Evolutionary conservation across 2,888 invertebrate genomes (phyloP), one percentile per base, ranked within the genome.

Genomic region (Cheilosia urbana): DNA sequence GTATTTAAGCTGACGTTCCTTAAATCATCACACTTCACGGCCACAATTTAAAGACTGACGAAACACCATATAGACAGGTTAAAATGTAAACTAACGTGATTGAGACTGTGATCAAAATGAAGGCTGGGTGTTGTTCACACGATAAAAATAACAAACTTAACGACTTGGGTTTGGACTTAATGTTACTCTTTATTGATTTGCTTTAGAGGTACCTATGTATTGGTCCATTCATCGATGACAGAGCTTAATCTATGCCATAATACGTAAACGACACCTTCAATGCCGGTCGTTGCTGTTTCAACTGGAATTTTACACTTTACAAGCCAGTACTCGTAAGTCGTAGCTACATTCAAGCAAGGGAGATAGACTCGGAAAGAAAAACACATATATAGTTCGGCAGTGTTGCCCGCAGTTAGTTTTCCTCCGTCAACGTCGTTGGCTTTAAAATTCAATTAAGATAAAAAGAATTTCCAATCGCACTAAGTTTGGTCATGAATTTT

Each of bases 401-500:
- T 37, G 13, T 65, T 17, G 45, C 58, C 58, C 51, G 49, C 66
- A 53, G 69, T 27, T 19, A 21, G 17, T 40, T 62, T 68, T 58
- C 24, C 42, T 2, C 34, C 42, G 11, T 13, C 27, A 6, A 24
- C 3, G 15, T 24, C 34, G 49, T 40, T 30, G 42, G 40, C 34
- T 69, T 69, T 21, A 49, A 79, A 71, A 76, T 71, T 80, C 80
- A 85, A 71, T 80, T 80, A 84, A 80, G 68, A 84, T 69, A 71
- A 78, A 72, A 65, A 75, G 47, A 69, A 71, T 60, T 60, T 76
- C 71, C 51, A 76, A 85, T 76, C 71, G 55, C 55, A 66, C 80
- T 68, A 51, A 83, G 53, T 83, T 76, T 85, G 84, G 80, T 85
- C 80, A 80, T 80, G 84, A 76, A 76, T 76, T 75, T 72, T 73